phyloP scores from a whole-genome alignment of 2,888 invertebrate species.

The Lymantria dispar region DNA sequence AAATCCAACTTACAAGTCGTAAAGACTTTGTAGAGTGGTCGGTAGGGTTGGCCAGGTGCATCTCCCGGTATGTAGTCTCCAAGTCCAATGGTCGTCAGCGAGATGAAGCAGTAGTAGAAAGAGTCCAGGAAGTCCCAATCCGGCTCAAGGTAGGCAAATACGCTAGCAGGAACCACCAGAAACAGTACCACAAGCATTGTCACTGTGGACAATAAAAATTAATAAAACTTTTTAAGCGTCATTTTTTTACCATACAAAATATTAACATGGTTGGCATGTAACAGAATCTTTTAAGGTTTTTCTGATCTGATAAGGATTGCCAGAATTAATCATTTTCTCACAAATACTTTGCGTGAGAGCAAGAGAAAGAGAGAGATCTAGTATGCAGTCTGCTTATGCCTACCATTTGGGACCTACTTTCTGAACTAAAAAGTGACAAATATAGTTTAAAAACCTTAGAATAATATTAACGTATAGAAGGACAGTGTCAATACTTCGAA shows the following conservation, averaged over 20 bases:
- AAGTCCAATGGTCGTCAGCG: constrained; percentile 93
- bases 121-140: constrained; percentile 94
- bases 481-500: too few relatives aligned
- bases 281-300: too few relatives aligned
- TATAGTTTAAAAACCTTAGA: too few relatives aligned
- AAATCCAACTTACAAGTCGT: constrained; percentile 85
- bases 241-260: neutral
- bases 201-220: constrained; percentile 64
- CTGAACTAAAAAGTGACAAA: too few relatives aligned
- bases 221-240: neutral
- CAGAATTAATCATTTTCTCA: too few relatives aligned
- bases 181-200: constrained; percentile 81
- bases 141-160: constrained; percentile 89
- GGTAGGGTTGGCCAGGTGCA: constrained; percentile 87
- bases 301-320: too few relatives aligned
- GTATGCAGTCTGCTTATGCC: too few relatives aligned
- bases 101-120: constrained; percentile 95
- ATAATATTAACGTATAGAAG: too few relatives aligned
- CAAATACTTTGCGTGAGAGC: too few relatives aligned
- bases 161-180: constrained; percentile 88
- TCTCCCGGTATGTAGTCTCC: constrained; percentile 96
- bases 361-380: too few relatives aligned
- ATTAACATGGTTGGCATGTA: neutral
- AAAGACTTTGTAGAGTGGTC: constrained; percentile 91
- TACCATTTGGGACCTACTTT: too few relatives aligned